Base-by-base conservation (phyloP, 2,113 vertebrate species). In the Oryzias melastigma region DNA sequence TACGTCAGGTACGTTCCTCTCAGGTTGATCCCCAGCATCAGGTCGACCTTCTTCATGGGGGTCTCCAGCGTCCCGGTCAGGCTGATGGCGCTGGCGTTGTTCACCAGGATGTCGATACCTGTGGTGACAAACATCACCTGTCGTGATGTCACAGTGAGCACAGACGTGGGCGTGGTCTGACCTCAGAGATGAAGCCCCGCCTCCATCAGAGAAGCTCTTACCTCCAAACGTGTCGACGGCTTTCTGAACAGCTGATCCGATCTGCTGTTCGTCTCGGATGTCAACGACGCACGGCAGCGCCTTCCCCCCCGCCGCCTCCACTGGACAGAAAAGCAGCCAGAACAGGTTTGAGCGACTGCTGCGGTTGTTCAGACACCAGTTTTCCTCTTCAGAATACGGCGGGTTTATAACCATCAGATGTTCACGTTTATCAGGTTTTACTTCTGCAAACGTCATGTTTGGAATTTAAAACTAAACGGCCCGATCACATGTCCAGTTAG, bases 1-100 rank as follows among this genome's bases (percentile, higher is more conserved):
- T 92, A 99, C 96, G 96, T 95, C 44, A 98, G 89, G 73, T 97
- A 98, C 1, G 97, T 98, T 79, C 97, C 97, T 77, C 97, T 92
- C 47, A 96, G 92, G 75, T 99, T 99, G 78, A 98, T 91, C 2
- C 84, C 95, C 89, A 98, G 90, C 97, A 98, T 98, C 61, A 99
- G 94, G 83, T 98, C 97, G 24, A 98, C 93, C 72, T 92, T 98
- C 89, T 98, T 99, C 2, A 91, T 95, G 13, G 94, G 81, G 2
- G 97, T 98, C 60, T 95, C 93, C 83, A 98, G 68, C 1, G 97
- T 99, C 66, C 94, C 96, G 0, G 95, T 98, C 86, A 99, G 89
- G 68, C 84, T 96, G 82, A 99, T 98, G 67, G 97, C 97, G 58
- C 95, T 98, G 52, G 97, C 97, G 49, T 98, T 98, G 88, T 99